A percentile compares a stretch with the other conserved stretches of the same genome.
Conservation (phyloP, 1,140 invertebrate species). For the Chironomus striatipennis region DNA sequence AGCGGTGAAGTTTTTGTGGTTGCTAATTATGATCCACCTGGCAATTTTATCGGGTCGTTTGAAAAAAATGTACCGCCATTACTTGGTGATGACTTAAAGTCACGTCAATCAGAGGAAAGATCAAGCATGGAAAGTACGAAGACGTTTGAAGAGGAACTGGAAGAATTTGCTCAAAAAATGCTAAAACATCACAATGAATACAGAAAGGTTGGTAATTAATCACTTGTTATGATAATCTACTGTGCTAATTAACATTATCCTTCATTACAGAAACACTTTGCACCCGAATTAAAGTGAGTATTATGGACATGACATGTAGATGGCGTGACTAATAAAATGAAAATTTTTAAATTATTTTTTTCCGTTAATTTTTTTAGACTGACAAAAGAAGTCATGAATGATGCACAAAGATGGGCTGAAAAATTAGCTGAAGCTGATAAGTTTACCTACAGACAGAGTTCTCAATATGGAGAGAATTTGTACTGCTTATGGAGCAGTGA, state of each 20-base stretch:
- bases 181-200: constrained; percentile 71
- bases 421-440: constrained; percentile 59
- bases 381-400: constrained; percentile 43
- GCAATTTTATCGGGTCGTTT: constrained; percentile 74
- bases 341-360: constrained; percentile 25
- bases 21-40: constrained; percentile 77
- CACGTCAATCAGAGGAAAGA: constrained; percentile 33
- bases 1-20: constrained; percentile 72
- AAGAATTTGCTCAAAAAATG: constrained; percentile 50
- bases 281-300: constrained; percentile 45
- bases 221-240: too few relatives aligned
- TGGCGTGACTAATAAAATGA: neutral
- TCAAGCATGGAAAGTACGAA: neutral
- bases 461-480: constrained; percentile 48
- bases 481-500: constrained; percentile 63
- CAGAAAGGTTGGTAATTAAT: constrained; percentile 38
- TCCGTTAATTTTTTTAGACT: constrained; percentile 36
- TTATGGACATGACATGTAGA: neutral
- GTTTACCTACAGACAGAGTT: constrained; percentile 53
- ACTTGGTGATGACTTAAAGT: constrained; percentile 32
- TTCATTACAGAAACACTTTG: constrained; percentile 50
- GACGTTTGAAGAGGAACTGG: neutral
- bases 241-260: too few relatives aligned
- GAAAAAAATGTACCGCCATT: constrained; percentile 59
- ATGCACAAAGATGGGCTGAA: constrained; percentile 66